These are phyloP conservation scores for Thelaira solivaga DNA, from an alignment of 2,888 invertebrate species.

Conservation along the genomic window DNA sequence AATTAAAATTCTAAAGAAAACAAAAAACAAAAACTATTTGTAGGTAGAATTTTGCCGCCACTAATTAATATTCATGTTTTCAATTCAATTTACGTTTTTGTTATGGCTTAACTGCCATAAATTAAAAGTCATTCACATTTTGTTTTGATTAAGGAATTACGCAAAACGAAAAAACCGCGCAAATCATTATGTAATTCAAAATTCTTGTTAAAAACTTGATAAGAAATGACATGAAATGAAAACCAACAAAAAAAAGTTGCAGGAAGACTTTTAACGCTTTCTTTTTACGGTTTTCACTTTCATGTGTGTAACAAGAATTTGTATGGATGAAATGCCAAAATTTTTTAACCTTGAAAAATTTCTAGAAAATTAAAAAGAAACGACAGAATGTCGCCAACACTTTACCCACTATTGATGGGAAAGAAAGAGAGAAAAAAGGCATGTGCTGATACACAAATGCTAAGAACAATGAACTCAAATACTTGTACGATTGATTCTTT, in stretches of 20 bases:
- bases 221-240: no score
- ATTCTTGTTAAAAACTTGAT: background rate
- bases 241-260: background rate
- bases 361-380: background rate
- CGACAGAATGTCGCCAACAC: background rate
- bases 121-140: slow-evolving; percentile 37
- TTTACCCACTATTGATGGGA: background rate
- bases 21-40: background rate
- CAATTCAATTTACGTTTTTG: background rate
- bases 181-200: slow-evolving; percentile 7
- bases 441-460: no score
- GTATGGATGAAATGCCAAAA: background rate
- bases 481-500: no score
- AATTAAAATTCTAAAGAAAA: no score
- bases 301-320: background rate
- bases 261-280: background rate
- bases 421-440: no score
- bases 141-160: slow-evolving; percentile 11
- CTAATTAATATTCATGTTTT: no score
- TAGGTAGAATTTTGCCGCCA: background rate
- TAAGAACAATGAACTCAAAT: no score
- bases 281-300: slow-evolving; percentile 29
- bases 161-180: background rate
- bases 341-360: slow-evolving; percentile 23
- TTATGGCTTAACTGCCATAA: slow-evolving; percentile 4